These are phyloP conservation scores for Aphaenogaster ashmeadi DNA, from an alignment of 1,140 invertebrate genomes.

Conservation along the genomic window DNA sequence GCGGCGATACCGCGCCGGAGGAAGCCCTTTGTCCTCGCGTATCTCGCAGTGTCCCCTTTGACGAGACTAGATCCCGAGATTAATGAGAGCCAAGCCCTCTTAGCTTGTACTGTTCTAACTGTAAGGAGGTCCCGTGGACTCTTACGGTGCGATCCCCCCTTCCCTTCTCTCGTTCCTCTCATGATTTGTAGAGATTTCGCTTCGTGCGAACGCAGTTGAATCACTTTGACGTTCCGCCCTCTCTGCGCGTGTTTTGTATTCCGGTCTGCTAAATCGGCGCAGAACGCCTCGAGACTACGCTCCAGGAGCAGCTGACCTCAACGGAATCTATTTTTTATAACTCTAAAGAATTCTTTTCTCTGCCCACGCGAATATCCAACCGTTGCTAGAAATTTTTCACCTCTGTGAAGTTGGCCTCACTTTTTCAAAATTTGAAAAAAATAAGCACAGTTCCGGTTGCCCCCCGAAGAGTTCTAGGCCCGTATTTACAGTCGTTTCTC, in stretches of 20 bases:
- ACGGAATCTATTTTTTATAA: constrained; percentile 19
- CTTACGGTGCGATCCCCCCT: not conserved
- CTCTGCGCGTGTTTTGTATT: constrained; percentile 32
- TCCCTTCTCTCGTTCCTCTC: not conserved
- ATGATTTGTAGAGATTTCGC: constrained; percentile 35
- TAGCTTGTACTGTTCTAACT: constrained; percentile 36
- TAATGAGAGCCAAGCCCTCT: constrained; percentile 54
- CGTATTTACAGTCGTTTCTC: no score
- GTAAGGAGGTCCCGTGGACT: constrained; percentile 7
- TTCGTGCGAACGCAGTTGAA: constrained; percentile 31
- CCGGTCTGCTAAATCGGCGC: constrained; percentile 35
- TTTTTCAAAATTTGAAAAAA: no score
- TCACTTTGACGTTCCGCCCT: constrained; percentile 37
- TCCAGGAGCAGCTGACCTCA: constrained; percentile 6
- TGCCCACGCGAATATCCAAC: not conserved
- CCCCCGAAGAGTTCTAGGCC: no score
- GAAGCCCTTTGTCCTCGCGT: constrained; percentile 58
- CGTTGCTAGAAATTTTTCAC: not conserved
- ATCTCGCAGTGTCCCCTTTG: constrained; percentile 48
- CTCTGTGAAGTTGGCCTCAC: no score
- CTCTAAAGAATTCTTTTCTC: constrained; percentile 14
- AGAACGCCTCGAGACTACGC: not conserved
- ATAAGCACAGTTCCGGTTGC: no score
- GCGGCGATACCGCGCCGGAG: constrained; percentile 63
- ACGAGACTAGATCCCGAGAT: constrained; percentile 48